Conservation (phyloP, 2,113 vertebrate species). For the Cariama cristata region DNA sequence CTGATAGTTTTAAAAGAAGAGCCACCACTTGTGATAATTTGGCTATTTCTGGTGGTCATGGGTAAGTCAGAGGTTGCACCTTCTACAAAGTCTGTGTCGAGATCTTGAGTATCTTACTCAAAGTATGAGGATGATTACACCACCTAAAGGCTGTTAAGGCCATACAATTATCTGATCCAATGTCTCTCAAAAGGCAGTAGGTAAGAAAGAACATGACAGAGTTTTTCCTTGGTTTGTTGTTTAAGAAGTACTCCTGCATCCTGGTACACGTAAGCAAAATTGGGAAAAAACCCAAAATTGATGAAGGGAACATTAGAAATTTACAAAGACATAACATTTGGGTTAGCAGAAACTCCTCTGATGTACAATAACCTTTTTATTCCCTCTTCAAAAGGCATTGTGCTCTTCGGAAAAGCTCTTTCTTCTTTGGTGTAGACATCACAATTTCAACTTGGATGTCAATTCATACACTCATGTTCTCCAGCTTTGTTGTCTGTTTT, state of each 20-base stretch:
- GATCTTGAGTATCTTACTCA: background rate
- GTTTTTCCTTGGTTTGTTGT: background rate
- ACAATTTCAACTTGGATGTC: background rate
- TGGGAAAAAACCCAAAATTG: fast-evolving
- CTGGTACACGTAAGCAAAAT: background rate
- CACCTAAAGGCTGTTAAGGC: background rate
- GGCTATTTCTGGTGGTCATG: background rate
- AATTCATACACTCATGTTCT: background rate
- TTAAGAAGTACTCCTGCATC: background rate
- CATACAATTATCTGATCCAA: background rate
- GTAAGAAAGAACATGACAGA: background rate
- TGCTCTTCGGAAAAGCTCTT: background rate
- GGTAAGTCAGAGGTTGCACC: background rate
- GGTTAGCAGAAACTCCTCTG: background rate
- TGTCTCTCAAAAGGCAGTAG: background rate
- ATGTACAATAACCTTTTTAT: background rate
- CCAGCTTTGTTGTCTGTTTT: background rate
- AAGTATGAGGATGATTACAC: background rate
- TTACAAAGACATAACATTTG: background rate
- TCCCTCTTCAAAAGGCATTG: background rate
- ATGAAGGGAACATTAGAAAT: background rate
- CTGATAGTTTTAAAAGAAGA: background rate
- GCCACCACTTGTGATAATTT: background rate
- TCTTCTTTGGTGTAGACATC: background rate
- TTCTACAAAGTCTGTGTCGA: background rate